Percentiles rank a stretch among this genome's conserved stretches.
Evolutionary conservation across 2,113 vertebrate genomes (phyloP).

Genomic region (Ctenodactylus gundi): DNA sequence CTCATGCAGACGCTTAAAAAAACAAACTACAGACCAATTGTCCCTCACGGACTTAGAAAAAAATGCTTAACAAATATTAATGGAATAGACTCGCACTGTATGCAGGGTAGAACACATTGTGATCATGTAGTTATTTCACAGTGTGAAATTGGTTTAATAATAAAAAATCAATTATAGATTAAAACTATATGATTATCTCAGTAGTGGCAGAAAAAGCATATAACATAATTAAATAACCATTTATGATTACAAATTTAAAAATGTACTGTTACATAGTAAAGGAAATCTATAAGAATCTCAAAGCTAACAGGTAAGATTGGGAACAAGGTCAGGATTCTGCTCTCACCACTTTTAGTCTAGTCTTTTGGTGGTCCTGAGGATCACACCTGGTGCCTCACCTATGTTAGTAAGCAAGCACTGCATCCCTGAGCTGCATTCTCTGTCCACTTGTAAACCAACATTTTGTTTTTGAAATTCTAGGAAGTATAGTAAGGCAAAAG

Average conservation of each 20-base stretch:
- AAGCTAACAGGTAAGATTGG: not conserved
- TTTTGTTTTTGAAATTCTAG: not conserved
- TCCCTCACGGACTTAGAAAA: not conserved
- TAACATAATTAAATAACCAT: not conserved
- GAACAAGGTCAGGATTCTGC: not conserved
- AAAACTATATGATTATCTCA: not conserved
- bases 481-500: not conserved
- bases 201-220: slow-evolving; percentile 9
- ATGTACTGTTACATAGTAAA: too few species aligned
- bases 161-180: not conserved
- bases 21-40: not conserved
- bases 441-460: not conserved
- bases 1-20: not conserved
- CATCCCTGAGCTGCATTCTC: too few species aligned
- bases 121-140: not conserved
- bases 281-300: not conserved
- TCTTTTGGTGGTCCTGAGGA: too few species aligned
- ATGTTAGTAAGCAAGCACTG: too few species aligned
- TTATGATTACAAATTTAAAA: too few species aligned
- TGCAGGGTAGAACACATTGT: not conserved
- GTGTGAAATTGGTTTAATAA: not conserved
- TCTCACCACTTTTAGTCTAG: not conserved
- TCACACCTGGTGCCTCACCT: too few species aligned
- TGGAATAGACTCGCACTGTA: not conserved
- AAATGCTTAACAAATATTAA: slow-evolving; percentile 25